phyloP scores from a whole-genome alignment of 2,797 vertebrate genomes.

The Acanthopagrus latus region DNA sequence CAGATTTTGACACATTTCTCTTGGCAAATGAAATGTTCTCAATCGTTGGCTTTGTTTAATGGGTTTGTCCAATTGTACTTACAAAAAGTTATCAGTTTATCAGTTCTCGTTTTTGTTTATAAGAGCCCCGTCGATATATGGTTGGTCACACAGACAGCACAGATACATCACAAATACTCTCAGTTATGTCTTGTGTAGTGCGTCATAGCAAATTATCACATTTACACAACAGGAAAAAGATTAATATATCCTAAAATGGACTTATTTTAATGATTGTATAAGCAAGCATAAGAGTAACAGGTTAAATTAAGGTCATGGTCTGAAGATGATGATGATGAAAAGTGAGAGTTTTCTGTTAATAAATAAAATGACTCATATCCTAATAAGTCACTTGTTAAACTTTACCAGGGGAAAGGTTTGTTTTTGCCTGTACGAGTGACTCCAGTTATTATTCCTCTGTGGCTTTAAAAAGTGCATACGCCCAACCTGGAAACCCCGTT shows the following conservation, averaged over 20 bases:
- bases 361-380: constrained; percentile 4
- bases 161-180: neutral
- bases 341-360: neutral
- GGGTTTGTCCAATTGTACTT: neutral
- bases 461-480: constrained; percentile 32
- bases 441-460: constrained; percentile 44
- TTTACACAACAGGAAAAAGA: neutral
- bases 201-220: neutral
- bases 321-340: neutral
- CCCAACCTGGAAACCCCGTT: constrained; percentile 60
- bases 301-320: neutral
- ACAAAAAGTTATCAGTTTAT: neutral
- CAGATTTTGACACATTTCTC: neutral
- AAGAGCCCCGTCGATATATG: too few species aligned
- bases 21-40: neutral
- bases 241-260: neutral
- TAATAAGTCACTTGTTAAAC: constrained; percentile 4
- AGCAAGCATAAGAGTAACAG: neutral
- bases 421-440: constrained; percentile 15
- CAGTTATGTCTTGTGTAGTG: neutral
- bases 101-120: too few species aligned
- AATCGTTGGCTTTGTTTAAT: neutral
- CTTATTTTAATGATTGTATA: neutral
- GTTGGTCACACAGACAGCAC: neutral
- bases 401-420: constrained; percentile 8